These are phyloP conservation scores for Poicephalus meyeri DNA, from an alignment of 2,113 vertebrate species.

Conservation along the genomic window DNA sequence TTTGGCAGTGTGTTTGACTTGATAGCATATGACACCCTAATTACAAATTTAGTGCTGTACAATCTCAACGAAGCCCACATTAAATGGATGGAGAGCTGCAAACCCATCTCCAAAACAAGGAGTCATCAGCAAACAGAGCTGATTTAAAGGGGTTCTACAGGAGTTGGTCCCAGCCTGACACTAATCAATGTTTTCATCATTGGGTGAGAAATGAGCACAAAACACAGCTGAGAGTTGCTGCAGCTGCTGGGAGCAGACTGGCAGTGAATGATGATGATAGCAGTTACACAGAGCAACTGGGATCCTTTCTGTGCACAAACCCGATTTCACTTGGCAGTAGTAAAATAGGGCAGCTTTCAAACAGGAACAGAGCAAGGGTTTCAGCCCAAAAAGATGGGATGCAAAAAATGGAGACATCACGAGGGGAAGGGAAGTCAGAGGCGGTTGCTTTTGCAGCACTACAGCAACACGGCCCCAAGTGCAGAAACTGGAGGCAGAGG, in stretches of 20 bases:
- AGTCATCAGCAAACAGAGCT: background rate
- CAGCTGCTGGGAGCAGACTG: conserved; percentile 51
- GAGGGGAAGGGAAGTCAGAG: background rate
- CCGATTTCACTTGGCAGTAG: background rate
- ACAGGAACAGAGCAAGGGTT: background rate
- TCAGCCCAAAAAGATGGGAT: background rate
- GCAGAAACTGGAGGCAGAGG: background rate
- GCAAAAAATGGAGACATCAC: background rate
- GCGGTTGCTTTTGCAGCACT: background rate
- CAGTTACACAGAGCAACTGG: background rate
- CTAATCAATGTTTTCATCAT: conserved; percentile 68
- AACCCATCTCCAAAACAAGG: conserved; percentile 43
- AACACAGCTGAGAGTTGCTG: conserved; percentile 64
- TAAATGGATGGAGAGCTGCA: conserved; percentile 42
- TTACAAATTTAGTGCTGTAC: conserved; percentile 45
- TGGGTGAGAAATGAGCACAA: conserved; percentile 54
- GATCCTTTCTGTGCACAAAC: background rate
- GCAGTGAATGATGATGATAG: conserved; percentile 18
- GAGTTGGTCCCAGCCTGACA: conserved; percentile 28
- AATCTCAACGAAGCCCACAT: conserved; percentile 22
- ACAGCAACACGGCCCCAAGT: background rate
- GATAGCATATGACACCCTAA: conserved; percentile 46
- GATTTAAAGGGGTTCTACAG: conserved; percentile 2
- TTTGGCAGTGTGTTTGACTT: conserved; percentile 17
- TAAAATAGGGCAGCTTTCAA: conserved; percentile 35